phyloP scores from a whole-genome alignment of 92 coral and sea anemone genomes.

The Galaxea fascicularis region DNA sequence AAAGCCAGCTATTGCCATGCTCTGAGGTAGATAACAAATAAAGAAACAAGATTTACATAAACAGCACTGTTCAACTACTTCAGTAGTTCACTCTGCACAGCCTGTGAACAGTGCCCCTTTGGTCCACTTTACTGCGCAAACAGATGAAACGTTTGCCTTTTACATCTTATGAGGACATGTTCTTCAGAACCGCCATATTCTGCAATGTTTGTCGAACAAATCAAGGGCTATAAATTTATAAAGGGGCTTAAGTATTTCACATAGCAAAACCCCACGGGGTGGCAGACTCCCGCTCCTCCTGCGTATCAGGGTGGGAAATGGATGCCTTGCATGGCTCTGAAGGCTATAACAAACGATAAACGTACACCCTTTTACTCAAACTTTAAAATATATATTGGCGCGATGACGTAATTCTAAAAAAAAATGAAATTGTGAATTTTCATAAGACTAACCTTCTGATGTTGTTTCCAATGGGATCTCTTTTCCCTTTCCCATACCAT shows the following conservation, averaged over 20 bases:
- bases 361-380: no score
- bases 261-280: neutral
- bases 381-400: neutral
- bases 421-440: no score
- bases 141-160: slow-evolving; percentile 16
- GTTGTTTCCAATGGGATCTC: slow-evolving; percentile 35
- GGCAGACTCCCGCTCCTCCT: neutral
- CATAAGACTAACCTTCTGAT: slow-evolving; percentile 10
- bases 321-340: slow-evolving; percentile 3
- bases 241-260: neutral
- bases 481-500: slow-evolving; percentile 50
- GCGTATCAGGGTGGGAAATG: neutral
- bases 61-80: neutral
- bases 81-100: neutral
- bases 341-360: neutral
- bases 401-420: neutral
- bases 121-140: slow-evolving; percentile 8
- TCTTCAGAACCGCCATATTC: slow-evolving; percentile 14
- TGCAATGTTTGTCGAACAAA: neutral
- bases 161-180: slow-evolving; percentile 13
- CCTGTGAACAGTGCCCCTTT: slow-evolving; percentile 14
- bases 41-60: neutral
- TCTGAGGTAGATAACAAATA: slow-evolving; percentile 2
- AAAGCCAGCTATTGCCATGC: neutral
- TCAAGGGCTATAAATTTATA: neutral